These are phyloP conservation scores for Megaleporinus macrocephalus DNA, from an alignment of 2,113 vertebrate species.

Conservation along the genomic window DNA sequence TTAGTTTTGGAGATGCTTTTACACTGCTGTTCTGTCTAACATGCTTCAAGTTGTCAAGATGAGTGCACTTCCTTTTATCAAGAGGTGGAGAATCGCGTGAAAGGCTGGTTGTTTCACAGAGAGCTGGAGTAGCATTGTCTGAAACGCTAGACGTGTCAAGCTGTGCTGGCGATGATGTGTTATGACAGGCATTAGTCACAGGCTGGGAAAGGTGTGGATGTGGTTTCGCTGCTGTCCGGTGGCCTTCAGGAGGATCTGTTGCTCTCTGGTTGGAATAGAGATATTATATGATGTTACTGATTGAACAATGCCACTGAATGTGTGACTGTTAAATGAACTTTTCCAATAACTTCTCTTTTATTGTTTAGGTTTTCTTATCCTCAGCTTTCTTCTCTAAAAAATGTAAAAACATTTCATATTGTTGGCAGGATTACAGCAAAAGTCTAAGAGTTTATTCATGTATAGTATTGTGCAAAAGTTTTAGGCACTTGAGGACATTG, in stretches of 20 bases:
- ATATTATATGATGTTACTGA: conserved; percentile 33
- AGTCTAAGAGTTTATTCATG: too few relatives aligned
- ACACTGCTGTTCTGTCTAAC: not conserved
- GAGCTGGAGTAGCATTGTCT: conserved; percentile 31
- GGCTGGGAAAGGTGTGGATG: conserved; percentile 53
- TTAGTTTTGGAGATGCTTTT: too few relatives aligned
- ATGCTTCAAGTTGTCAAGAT: not conserved
- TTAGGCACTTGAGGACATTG: too few relatives aligned
- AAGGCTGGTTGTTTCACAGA: conserved; percentile 1
- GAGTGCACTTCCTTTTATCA: conserved; percentile 9
- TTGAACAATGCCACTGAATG: conserved; percentile 6
- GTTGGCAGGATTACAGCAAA: too few relatives aligned
- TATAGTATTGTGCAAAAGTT: too few relatives aligned
- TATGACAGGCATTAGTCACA: conserved; percentile 55
- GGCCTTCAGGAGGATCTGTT: conserved; percentile 40
- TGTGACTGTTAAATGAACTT: conserved; percentile 14
- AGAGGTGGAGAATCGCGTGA: not conserved
- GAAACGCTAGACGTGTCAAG: not conserved
- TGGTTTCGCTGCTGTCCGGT: conserved; percentile 38
- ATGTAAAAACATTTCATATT: not conserved
- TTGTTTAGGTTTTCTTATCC: not conserved
- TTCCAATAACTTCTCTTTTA: not conserved
- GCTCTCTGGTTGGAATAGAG: conserved; percentile 66
- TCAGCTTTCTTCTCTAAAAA: not conserved
- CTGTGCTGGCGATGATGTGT: conserved; percentile 34